These are phyloP conservation scores for Liparis tanakae DNA, from an alignment of 2,797 vertebrate genomes.

Conservation along the genomic window DNA sequence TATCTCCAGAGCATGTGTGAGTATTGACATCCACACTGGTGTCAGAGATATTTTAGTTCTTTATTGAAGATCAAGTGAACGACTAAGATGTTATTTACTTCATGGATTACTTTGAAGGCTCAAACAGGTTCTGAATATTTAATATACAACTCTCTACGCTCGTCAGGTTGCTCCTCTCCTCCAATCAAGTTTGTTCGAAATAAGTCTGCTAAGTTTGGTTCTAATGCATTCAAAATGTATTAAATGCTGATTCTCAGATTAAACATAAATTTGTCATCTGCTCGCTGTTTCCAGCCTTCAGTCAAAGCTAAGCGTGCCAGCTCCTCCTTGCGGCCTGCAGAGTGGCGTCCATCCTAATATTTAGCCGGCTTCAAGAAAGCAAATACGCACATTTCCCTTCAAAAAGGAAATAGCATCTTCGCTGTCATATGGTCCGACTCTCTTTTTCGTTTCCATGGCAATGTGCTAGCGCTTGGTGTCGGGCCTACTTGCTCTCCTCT, in stretches of 20 bases:
- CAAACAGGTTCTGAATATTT: neutral
- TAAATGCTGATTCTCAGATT: neutral
- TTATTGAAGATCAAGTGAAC: neutral
- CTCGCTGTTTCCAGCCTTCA: neutral
- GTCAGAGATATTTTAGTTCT: slow-evolving; percentile 21
- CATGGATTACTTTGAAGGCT: slow-evolving; percentile 16
- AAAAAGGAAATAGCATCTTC: neutral
- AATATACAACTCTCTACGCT: neutral
- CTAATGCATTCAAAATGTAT: neutral
- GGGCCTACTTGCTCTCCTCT: slow-evolving; percentile 32
- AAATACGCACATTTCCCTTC: neutral
- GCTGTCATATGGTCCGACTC: slow-evolving; percentile 5
- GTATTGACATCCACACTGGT: slow-evolving; percentile 27
- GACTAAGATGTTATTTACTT: slow-evolving; percentile 26
- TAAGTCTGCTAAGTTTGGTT: neutral
- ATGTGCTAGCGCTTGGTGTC: slow-evolving; percentile 40
- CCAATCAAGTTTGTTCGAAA: slow-evolving; percentile 1
- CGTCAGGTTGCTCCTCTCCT: neutral
- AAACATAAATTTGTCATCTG: neutral
- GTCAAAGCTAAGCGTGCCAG: neutral
- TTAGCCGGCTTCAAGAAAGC: neutral
- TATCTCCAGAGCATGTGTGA: slow-evolving; percentile 6
- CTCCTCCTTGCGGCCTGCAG: neutral
- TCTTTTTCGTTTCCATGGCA: slow-evolving; percentile 40
- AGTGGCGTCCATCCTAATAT: neutral